phyloP scores from a whole-genome alignment of 2,888 invertebrate genomes.

The Girardia tigrina region DNA sequence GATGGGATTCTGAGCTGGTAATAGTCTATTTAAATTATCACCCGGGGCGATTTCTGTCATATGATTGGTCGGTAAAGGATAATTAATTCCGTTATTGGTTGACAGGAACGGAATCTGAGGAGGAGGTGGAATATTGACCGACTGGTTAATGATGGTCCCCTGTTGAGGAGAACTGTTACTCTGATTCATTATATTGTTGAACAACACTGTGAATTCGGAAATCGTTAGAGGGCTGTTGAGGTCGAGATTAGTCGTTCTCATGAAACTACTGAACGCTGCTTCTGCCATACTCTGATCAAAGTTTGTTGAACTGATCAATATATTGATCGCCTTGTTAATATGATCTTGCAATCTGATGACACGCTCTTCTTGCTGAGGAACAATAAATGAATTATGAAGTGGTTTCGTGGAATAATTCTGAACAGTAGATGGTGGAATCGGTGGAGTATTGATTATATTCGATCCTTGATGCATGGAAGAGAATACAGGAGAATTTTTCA shows the following conservation, averaged over 20 bases:
- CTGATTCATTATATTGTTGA: constrained; percentile 16
- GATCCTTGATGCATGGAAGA: neutral
- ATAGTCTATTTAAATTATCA: neutral
- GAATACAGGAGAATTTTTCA: neutral
- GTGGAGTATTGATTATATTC: neutral
- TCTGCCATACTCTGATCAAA: neutral
- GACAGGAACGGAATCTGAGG: neutral
- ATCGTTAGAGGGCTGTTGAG: constrained; percentile 3
- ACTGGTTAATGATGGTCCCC: neutral
- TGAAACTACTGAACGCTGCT: neutral
- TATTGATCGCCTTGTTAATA: neutral
- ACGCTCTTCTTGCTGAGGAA: neutral
- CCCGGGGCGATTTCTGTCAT: neutral
- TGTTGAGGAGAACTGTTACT: neutral
- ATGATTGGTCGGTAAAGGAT: neutral
- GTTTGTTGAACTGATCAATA: neutral
- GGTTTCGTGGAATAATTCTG: neutral
- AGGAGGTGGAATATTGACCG: neutral
- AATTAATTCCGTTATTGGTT: constrained; percentile 19
- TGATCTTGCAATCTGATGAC: neutral
- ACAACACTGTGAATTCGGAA: constrained; percentile 10
- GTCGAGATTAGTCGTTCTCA: neutral
- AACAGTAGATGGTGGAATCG: neutral
- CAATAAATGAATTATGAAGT: neutral
- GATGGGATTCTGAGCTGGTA: neutral